A percentile compares a stretch with the other conserved stretches of the same genome.
These are phyloP conservation scores for Brenthis ino DNA, from an alignment of 2,888 invertebrate species.

Conservation along the genomic window DNA sequence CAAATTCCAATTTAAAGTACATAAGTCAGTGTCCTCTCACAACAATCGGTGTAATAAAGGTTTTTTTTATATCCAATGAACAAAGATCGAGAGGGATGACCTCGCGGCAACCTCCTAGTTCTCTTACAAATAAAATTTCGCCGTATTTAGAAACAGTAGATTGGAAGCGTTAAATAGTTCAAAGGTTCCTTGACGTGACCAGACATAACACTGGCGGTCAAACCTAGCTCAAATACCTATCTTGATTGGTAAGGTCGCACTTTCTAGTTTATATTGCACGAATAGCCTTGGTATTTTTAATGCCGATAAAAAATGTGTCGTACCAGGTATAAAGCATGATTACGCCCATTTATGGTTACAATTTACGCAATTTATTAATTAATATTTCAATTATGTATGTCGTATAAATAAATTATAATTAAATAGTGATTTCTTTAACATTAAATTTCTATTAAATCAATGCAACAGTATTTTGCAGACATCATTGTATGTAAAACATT, in stretches of 20 bases:
- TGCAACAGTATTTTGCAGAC: constrained; percentile 8
- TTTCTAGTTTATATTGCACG: constrained; percentile 53
- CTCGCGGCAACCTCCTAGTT: constrained; percentile 52
- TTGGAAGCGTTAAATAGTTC: constrained; percentile 53
- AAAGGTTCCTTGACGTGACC: constrained; percentile 43
- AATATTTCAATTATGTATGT: constrained; percentile 11
- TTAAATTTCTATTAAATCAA: neutral
- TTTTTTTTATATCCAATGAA: constrained; percentile 50
- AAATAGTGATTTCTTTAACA: neutral
- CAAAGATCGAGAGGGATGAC: constrained; percentile 52
- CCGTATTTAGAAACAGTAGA: constrained; percentile 56
- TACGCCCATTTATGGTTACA: constrained; percentile 28
- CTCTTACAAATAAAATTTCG: constrained; percentile 57
- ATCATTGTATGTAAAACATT: constrained; percentile 28
- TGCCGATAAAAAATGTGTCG: constrained; percentile 34
- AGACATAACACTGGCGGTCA: constrained; percentile 38
- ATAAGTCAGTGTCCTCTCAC: constrained; percentile 60
- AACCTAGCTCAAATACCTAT: constrained; percentile 45
- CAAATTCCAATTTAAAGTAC: constrained; percentile 54
- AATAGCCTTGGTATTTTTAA: constrained; percentile 34
- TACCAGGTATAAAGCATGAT: constrained; percentile 31
- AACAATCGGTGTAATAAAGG: constrained; percentile 54
- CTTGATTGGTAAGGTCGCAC: constrained; percentile 53
- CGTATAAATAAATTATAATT: neutral
- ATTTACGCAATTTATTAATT: constrained; percentile 21